Evolutionary conservation across 2,797 vertebrate genomes (phyloP).

Genomic region (Mormyrus hasselquistii): DNA sequence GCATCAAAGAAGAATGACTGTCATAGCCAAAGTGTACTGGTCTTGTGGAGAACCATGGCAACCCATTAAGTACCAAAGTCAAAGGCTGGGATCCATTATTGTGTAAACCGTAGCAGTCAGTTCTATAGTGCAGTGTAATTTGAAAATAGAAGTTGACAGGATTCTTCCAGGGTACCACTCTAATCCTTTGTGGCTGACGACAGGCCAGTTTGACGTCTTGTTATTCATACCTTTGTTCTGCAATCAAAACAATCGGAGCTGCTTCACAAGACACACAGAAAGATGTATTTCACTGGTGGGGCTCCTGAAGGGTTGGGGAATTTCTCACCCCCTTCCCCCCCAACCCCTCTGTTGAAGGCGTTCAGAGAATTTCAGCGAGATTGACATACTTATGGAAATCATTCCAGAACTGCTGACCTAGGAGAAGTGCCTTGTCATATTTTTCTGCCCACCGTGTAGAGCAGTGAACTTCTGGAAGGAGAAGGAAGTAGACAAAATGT

Average conservation of each 20-base stretch:
- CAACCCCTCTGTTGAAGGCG: slow-evolving; percentile 1
- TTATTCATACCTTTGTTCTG: not conserved
- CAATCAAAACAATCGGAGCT: slow-evolving; percentile 3
- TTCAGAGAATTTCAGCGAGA: slow-evolving; percentile 10
- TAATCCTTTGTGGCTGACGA: not conserved
- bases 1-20: not conserved
- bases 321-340: not conserved
- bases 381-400: slow-evolving; percentile 10
- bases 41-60: not conserved
- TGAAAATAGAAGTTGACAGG: not conserved
- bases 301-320: not conserved
- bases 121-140: not conserved
- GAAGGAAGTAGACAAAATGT: not conserved
- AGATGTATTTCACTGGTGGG: not conserved
- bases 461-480: slow-evolving; percentile 8
- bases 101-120: not conserved
- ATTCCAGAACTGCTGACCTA: slow-evolving; percentile 16
- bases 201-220: not conserved
- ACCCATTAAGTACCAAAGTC: not conserved
- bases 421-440: not conserved
- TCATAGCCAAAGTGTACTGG: not conserved
- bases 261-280: not conserved
- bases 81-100: not conserved
- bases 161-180: not conserved
- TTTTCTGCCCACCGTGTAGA: not conserved